Base-by-base conservation (phyloP, 1,140 invertebrate genomes). In the Bathynomus jamesi region DNA sequence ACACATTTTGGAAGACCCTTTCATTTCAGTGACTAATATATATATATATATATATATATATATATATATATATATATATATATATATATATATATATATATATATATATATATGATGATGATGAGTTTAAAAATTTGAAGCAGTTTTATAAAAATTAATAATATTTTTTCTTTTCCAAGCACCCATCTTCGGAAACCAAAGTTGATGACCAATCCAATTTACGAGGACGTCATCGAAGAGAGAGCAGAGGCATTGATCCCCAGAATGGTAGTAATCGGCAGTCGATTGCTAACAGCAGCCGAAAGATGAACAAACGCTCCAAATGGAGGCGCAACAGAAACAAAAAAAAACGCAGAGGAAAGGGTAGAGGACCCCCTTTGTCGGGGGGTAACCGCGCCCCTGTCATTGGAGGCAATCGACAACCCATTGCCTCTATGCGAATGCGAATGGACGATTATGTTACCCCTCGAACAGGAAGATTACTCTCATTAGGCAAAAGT, bases 391-490 rank as follows among this genome's bases (percentile, higher is more conserved):
- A 53, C 40, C 13, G 40, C 13, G 40, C 40, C 40, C 40, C 40
- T 1, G 40, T 53, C 21, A 17, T 53, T 11, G 21, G 40, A 17
- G 40, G 40, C 30, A 73, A 71, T 67, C 31, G 63, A 10, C 70
- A 73, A 69, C 75, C 75, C 10, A 73, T 76, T 40, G 75, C 75
- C n/a, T 76, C 75, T 61, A 76, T 76, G 75, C 67, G 75, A 67
- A 76, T 76, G 75, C 65, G 75, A 30, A 76, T 76, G 75, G 75
- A 76, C 71, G 75, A 76, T 31, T 76, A 76, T 63, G 53, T 69
- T 13, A 67, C 75, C 28, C 75, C 75, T 63, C 72, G 72, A 4
- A 65, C 68, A 30, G 72, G 67, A 21, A 32, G 69, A 46, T 60
- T 74, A 3, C 46, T 74, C 8, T 21, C 40, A 11, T 53, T 17